Base-by-base conservation (phyloP, 2,797 vertebrate species). In the Apodemus agrarius region DNA sequence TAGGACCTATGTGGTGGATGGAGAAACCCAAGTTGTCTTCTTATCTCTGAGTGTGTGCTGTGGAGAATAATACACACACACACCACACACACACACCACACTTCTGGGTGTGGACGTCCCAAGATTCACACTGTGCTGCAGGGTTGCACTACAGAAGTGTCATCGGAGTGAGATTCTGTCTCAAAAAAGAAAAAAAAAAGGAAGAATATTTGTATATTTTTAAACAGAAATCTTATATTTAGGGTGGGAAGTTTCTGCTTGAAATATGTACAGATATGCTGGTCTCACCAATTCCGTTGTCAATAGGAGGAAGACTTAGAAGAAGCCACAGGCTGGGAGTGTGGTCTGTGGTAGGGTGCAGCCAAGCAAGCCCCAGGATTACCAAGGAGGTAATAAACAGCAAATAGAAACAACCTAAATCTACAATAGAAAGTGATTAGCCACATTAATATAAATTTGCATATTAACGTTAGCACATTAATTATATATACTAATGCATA, bases 391-490 rank as follows among this genome's bases (percentile, higher is more conserved):
- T 31, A 74, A 87, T 26, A 21, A 92, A 95, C 92, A 94, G 52
- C 52, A 76, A 92, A 63, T 37, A 63, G 81, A 95, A 95, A 49
- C 40, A 93, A 90, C 59, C 76, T 85, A 91, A 95, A 96, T 63
- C 46, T 93, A 78, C 34, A 93, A 59, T 69, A 75, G 17, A 40
- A 24, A 89, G 57, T 93, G 1, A 46, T 82, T 93, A 86, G 89
- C 54, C 76, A 34, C 81, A 52, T 43, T 84, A 91, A 54, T 72
- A 92, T 52, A 52, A 54, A 37, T 26, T 81, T 59, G 11, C 12
- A 65, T 63, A 43, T 63, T n/a, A 63, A 65, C 8, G 29, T 90
- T 46, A 67, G 6, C 24, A 80, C 22, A 22, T 49, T 91, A 83
- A 79, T 43, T 29, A 34, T 59, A 59, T 40, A 52, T 85, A 34